Percentiles rank a stretch among this genome's conserved stretches.
Conservation (phyloP, 1,140 invertebrate species). For the Archegozetes longisetosus region DNA sequence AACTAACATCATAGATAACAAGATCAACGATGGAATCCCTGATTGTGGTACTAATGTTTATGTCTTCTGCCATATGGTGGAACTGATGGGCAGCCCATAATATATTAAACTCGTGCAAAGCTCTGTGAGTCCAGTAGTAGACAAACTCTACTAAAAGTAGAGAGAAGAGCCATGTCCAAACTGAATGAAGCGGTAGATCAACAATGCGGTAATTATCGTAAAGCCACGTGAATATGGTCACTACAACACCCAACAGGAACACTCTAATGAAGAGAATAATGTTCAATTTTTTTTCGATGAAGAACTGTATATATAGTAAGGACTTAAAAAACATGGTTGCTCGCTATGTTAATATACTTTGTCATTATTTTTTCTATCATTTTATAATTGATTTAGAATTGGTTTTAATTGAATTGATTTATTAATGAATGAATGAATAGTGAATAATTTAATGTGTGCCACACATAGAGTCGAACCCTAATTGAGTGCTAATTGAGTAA, state of each 20-base stretch:
- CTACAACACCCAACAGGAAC: slow-evolving; percentile 49
- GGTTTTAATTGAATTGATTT: too few species aligned
- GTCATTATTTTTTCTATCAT: too few species aligned
- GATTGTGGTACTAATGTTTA: slow-evolving; percentile 58
- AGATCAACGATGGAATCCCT: slow-evolving; percentile 58
- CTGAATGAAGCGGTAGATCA: slow-evolving; percentile 54
- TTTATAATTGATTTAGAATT: too few species aligned
- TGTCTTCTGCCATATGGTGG: slow-evolving; percentile 89
- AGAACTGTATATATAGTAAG: too few species aligned
- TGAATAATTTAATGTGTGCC: too few species aligned
- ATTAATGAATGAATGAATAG: too few species aligned
- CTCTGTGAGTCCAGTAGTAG: slow-evolving; percentile 82
- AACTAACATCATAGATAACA: slow-evolving; percentile 8
- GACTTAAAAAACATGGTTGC: too few species aligned
- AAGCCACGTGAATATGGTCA: slow-evolving; percentile 52
- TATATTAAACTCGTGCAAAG: slow-evolving; percentile 61
- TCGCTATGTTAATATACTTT: too few species aligned
- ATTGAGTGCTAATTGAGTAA: too few species aligned
- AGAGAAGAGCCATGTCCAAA: slow-evolving; percentile 56
- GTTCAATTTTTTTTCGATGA: too few species aligned
- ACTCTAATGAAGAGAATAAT: slow-evolving; percentile 40
- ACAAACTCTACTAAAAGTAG: slow-evolving; percentile 64
- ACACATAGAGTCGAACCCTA: too few species aligned
- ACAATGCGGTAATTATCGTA: slow-evolving; percentile 52
- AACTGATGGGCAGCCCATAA: slow-evolving; percentile 89